Evolutionary conservation across 1,140 invertebrate genomes (phyloP), one percentile per base, ranked within the genome.

Genomic region (Brachionus paranguensis): DNA sequence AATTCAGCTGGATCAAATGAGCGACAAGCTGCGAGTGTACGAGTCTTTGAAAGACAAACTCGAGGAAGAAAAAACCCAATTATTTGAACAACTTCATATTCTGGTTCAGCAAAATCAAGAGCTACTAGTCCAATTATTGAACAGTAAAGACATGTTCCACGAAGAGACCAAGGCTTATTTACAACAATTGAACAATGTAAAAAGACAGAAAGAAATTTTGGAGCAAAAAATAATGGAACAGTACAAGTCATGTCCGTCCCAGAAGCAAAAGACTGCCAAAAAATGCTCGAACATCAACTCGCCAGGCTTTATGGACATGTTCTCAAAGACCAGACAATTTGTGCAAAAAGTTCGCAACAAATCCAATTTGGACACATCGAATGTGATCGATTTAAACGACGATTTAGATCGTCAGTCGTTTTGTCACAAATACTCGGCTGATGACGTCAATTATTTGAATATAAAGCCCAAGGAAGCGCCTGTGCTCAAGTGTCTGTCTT

Each of bases 151-250:
- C 60, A 65, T 83, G 55, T 83, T 17, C 33, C 79, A 83, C 20
- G 79, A 83, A 45, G 79, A 83, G 33, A 68, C 79, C 41, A 65
- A 68, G n/a, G 37, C 24, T 37, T 83, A 83, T 53, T 83, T 83
- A 27, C 55, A 83, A 47, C 79, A 83, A 45, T 55, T 83, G 55
- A 65, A 83, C 17, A 50, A 68, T 33, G 12, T 83, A 4, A 83
- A 68, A 24, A 55, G 79, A 12, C 79, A 83, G 50, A 83, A 83
- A 47, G 79, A 83, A 83, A 68, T 83, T 33, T 53, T 83, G 20
- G 79, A 83, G 43, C 55, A 68, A 68, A 83, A 83, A 72, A 83
- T 83, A 41, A 83, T 83, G 79, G 79, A 83, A 72, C 79, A 83
- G 24, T 83, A 83, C 20, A 83, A 83, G 20, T n/a, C 20, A 47